Conservation (phyloP, 2,797 vertebrate genomes). For the Spea hammondii region DNA sequence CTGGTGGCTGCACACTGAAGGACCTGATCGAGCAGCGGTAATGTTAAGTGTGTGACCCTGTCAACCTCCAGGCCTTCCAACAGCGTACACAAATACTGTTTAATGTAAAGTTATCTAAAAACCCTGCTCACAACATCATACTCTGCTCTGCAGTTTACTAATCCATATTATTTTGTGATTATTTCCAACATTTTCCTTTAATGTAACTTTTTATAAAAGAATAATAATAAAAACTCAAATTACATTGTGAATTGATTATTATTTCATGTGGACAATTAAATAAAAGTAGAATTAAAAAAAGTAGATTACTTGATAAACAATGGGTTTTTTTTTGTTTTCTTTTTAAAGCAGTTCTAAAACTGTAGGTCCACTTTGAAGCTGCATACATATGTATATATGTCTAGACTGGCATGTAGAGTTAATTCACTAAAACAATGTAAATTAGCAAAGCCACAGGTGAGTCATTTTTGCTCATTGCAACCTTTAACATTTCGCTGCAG, state of each 20-base stretch:
- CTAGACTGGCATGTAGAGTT: constrained; percentile 5
- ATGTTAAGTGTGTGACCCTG: no score
- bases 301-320: neutral
- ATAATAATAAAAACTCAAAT: no score
- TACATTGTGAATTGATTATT: neutral
- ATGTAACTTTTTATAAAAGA: no score
- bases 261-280: neutral
- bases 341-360: neutral
- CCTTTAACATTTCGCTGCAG: neutral
- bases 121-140: constrained; percentile 1
- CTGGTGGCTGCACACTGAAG: no score
- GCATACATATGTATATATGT: neutral
- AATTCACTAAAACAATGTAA: neutral
- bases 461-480: neutral
- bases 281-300: no score
- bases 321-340: neutral
- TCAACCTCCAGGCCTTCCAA: no score
- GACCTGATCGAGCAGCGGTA: no score
- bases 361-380: neutral
- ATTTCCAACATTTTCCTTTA: constrained; percentile 31
- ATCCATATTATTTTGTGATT: constrained; percentile 25
- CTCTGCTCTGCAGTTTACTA: constrained; percentile 29
- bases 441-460: neutral
- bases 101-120: no score
- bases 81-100: no score